Evolutionary conservation across 2,888 invertebrate genomes (phyloP), one percentile per base, ranked within the genome.

Genomic region (Campoplex capitator): DNA sequence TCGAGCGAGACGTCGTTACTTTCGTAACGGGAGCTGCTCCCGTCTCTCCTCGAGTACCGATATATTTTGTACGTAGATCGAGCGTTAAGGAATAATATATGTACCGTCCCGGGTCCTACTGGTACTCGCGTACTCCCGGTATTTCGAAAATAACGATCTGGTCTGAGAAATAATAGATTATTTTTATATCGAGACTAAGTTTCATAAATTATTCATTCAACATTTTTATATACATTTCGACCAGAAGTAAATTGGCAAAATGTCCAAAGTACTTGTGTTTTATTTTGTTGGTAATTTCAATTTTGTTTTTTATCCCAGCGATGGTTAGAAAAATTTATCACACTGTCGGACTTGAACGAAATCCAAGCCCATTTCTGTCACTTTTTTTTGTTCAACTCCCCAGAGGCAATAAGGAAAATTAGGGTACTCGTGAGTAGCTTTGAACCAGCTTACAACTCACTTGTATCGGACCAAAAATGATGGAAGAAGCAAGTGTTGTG

Each of bases 391-490:
- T 48, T 48, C 4, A 45, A 48, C 38, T 23, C 32, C 18, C 58
- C 8, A 23, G 28, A 65, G 8, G 28, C 76, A 48, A 88, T 81
- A 79, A 91, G 89, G 88, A 87, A 89, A 91, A 91, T 90, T 89
- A 91, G 88, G 88, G 89, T 90, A 91, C 89, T 87, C 87, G 87
- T 85, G 86, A 88, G 85, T 86, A 83, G 54, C 51, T 76, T 68
- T 11, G 67, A 51, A 38, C 4, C 23, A 35, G 28, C 28, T 79
- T 42, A 58, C 28, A 65, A 65, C 13, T 11, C 65, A 65, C n/a
- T 65, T 28, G 65, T 35, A 48, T 45, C 23, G 18, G 32, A 68
- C 28, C 68, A 23, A 56, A 79, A 0, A 51, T 35, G 48, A 45
- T 28, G 51, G 35, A 77, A 35, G 13, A 65, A 77, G 23, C 51